Evolutionary conservation across 2,113 vertebrate species (phyloP).

Genomic region (Lanius collurio): DNA sequence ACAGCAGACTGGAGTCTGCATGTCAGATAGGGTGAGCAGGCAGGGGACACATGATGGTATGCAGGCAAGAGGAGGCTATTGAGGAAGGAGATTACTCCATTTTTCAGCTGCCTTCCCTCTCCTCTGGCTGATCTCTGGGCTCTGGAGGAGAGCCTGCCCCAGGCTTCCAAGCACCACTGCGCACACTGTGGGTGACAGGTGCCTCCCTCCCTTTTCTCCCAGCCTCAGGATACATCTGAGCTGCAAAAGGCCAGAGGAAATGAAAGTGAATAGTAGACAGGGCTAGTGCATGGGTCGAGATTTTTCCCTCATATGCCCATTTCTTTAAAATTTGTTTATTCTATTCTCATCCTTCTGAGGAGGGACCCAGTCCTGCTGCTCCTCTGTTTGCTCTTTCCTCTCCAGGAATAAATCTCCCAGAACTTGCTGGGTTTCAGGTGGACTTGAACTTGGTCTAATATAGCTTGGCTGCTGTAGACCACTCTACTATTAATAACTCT

Average conservation of each 20-base stretch:
- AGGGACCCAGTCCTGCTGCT: not conserved
- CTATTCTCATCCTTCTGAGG: not conserved
- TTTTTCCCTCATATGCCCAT: not conserved
- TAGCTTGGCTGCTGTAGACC: slow-evolving; percentile 31
- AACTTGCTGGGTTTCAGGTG: not conserved
- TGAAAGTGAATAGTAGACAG: not conserved
- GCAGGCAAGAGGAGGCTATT: not conserved
- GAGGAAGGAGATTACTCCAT: not conserved
- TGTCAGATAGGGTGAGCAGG: not conserved
- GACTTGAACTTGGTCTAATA: not conserved
- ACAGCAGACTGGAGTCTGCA: not conserved
- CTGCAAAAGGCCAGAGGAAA: not conserved
- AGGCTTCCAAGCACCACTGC: fast-evolving
- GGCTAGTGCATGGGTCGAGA: not conserved
- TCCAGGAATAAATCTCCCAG: not conserved
- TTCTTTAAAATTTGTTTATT: not conserved
- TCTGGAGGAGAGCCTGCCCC: not conserved
- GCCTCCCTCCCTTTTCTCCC: no score
- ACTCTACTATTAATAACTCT: slow-evolving; percentile 44
- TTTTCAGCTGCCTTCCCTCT: not conserved
- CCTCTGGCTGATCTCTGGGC: not conserved
- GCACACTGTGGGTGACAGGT: fast-evolving
- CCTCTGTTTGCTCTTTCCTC: not conserved
- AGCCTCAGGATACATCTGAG: not conserved
- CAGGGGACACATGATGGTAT: fast-evolving